Conservation (phyloP, 2,113 vertebrate species). For the Jaculus jaculus region DNA sequence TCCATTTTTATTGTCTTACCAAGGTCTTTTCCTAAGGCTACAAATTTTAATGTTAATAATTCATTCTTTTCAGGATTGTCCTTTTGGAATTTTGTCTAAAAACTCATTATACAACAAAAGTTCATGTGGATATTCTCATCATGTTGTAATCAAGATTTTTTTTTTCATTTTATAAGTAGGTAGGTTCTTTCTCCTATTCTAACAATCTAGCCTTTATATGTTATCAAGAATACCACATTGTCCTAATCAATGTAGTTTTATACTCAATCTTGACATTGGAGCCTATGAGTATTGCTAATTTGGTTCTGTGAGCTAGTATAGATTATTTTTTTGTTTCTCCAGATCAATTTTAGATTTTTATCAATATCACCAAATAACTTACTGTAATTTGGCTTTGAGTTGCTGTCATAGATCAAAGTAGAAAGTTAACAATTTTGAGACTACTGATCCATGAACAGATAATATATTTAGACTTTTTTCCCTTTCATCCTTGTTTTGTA, state of each 20-base stretch:
- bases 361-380: not conserved
- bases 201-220: not conserved
- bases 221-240: not conserved
- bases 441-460: not conserved
- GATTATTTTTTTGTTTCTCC: not conserved
- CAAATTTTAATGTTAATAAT: not conserved
- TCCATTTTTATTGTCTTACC: not conserved
- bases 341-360: constrained; percentile 11
- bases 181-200: not conserved
- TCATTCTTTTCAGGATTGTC: not conserved
- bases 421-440: not conserved
- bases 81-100: not conserved
- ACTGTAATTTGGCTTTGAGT: not conserved
- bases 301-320: not conserved
- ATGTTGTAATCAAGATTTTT: not conserved
- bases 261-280: not conserved
- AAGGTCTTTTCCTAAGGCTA: not conserved
- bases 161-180: not conserved
- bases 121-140: not conserved
- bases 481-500: not conserved
- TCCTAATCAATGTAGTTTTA: not conserved
- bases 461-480: not conserved
- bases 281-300: not conserved
- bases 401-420: no score
- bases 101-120: not conserved